Evolutionary conservation across 2,113 vertebrate genomes (phyloP).

Genomic region (Smithornis capensis): DNA sequence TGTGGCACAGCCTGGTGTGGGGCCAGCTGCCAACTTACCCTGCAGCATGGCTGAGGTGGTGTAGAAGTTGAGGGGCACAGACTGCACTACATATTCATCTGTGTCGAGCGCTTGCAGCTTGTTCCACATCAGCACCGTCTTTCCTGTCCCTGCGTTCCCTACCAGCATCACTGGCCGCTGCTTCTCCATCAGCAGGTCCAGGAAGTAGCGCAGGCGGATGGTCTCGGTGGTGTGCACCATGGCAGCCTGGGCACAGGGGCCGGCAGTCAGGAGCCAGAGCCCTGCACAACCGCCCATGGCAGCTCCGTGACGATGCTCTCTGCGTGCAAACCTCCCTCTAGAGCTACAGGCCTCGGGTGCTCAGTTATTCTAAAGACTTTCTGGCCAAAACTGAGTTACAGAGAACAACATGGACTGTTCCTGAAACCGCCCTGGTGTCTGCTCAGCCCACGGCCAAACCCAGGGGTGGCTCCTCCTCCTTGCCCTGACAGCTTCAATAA

Average conservation of each 20-base stretch:
- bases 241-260: constrained; percentile 59
- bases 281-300: fast-evolving
- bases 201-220: constrained; percentile 73
- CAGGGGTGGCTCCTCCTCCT: fast-evolving
- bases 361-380: not conserved
- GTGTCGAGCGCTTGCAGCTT: constrained; percentile 66
- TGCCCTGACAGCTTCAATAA: not conserved
- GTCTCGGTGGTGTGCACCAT: constrained; percentile 79
- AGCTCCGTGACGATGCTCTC: not conserved
- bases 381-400: not conserved
- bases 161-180: constrained; percentile 78
- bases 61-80: constrained; percentile 82
- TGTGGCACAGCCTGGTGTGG: fast-evolving
- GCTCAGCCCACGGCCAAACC: not conserved
- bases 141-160: constrained; percentile 76
- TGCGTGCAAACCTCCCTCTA: not conserved
- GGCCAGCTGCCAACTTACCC: constrained; percentile 20
- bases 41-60: constrained; percentile 82
- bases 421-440: not conserved
- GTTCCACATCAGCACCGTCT: constrained; percentile 76
- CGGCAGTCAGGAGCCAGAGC: not conserved
- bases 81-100: constrained; percentile 70
- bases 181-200: constrained; percentile 78
- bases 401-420: not conserved
- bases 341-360: not conserved